Base-by-base conservation (phyloP, 2,797 vertebrate species). In the Melanotaenia maccullochi region DNA sequence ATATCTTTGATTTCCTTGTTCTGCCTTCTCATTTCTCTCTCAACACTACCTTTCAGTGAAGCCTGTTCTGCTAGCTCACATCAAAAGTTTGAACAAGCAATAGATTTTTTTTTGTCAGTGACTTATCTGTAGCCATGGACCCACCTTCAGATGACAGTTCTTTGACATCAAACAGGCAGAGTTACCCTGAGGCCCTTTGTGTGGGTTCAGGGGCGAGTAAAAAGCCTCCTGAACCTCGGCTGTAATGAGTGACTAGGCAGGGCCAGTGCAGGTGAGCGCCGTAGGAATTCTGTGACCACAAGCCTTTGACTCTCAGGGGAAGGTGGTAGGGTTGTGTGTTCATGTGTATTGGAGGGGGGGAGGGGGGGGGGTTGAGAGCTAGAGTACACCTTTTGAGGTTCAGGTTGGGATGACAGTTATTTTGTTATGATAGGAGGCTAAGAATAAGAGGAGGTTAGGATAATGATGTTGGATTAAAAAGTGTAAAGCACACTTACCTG, bases 81-180 rank as follows among this genome's bases (percentile, higher is more conserved):
- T 91, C 87, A 93, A 89, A 92, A 72, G 84, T 83, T 61, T 75
- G 36, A 58, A 70, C 63, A 63, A 74, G 84, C 76, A 59, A 49
- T 60, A 60, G 61, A 30, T 73, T 63, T 82, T 73, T 78, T 74
- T 51, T 62, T 63, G 61, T 79, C 47, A 76, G 5, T 59, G 81
- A 76, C 86, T 87, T 80, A 75, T 87, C 77, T 77, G 5, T 73
- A 75, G 60, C 81, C 75, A 67, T 79, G 65, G 65, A 71, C 79
- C 74, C 69, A 33, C 79, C 75, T 47, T 76, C 59, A 77, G 85
- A 85, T 86, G 88, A 89, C 87, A 82, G 86, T 77, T 84, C 75
- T 42, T 60, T 52, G n/a, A 94, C 92, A 90, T 94, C 92, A 94
- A 94, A 93, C 83, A 3, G 69, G 18, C 88, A 81, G 79, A 83